Conservation (phyloP, 2,888 invertebrate genomes). For the Mythimna vitellina region DNA sequence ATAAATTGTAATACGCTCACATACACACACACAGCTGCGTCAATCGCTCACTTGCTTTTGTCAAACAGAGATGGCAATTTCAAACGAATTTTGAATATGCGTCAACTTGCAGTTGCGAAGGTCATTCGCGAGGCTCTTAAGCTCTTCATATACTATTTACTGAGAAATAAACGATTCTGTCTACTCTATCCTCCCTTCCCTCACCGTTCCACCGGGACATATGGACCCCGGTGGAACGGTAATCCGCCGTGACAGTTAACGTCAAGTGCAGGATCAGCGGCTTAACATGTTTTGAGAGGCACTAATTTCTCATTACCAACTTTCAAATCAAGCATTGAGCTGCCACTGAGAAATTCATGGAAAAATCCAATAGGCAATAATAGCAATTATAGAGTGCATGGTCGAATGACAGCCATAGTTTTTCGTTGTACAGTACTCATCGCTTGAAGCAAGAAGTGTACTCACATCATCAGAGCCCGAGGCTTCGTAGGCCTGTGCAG, state of each 20-base stretch:
- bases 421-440: neutral
- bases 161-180: too few relatives aligned
- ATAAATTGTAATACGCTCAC: too few relatives aligned
- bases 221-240: too few relatives aligned
- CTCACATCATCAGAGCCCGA: constrained; percentile 79
- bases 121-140: too few relatives aligned
- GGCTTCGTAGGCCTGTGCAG: constrained; percentile 52
- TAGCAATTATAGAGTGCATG: neutral
- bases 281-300: neutral
- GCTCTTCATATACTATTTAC: too few relatives aligned
- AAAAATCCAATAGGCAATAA: neutral
- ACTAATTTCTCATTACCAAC: neutral
- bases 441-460: constrained; percentile 37
- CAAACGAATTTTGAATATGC: too few relatives aligned
- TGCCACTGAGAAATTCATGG: neutral
- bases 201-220: too few relatives aligned
- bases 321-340: neutral
- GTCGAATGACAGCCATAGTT: too few relatives aligned
- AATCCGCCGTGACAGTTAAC: neutral
- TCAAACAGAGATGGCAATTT: too few relatives aligned
- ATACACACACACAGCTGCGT: too few relatives aligned
- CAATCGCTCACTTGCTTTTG: too few relatives aligned
- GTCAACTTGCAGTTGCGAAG: too few relatives aligned
- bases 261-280: neutral
- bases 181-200: neutral